Conservation (phyloP, 30 jellyfish, hydroid and myxozoan species). For the Phacellophora camtschatica region DNA sequence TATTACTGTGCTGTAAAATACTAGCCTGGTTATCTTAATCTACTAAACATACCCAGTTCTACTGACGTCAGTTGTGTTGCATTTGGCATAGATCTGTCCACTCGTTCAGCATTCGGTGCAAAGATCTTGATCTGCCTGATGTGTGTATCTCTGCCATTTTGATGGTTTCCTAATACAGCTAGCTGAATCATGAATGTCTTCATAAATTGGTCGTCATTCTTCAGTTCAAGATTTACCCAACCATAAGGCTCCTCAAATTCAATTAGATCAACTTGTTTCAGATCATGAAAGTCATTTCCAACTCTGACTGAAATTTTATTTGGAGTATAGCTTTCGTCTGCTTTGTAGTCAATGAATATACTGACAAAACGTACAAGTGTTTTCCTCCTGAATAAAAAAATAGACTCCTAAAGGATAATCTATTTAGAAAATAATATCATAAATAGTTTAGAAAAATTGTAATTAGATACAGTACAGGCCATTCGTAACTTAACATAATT, state of each 20-base stretch:
- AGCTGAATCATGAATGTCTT: slow-evolving; percentile 93
- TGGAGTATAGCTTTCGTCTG: slow-evolving; percentile 99
- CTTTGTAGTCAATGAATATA: slow-evolving; percentile 88
- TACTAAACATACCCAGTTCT: slow-evolving; percentile 62
- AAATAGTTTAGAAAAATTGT: no score
- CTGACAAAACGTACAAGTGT: slow-evolving; percentile 85
- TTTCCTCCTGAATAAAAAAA: slow-evolving; percentile 13
- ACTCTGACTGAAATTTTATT: slow-evolving; percentile 86
- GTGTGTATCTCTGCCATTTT: slow-evolving; percentile 98
- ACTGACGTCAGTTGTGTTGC: slow-evolving; percentile 50
- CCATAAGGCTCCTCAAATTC: slow-evolving; percentile 97
- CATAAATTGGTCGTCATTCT: slow-evolving; percentile 53
- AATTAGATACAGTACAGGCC: no score
- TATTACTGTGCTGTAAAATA: no score
- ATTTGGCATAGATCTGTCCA: slow-evolving; percentile 60
- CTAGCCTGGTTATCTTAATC: slow-evolving; percentile 23
- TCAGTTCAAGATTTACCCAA: slow-evolving; percentile 91
- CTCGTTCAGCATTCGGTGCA: slow-evolving; percentile 85
- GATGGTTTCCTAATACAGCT: slow-evolving; percentile 95
- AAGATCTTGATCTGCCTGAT: slow-evolving; percentile 81
- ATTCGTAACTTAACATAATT: no score
- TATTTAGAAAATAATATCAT: no score
- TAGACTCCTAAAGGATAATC: no score
- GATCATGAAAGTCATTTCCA: slow-evolving; percentile 96
- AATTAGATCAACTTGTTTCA: slow-evolving; percentile 79